These are phyloP conservation scores for Ascidia mentula DNA, from an alignment of 23 tunicate species.

Conservation along the genomic window DNA sequence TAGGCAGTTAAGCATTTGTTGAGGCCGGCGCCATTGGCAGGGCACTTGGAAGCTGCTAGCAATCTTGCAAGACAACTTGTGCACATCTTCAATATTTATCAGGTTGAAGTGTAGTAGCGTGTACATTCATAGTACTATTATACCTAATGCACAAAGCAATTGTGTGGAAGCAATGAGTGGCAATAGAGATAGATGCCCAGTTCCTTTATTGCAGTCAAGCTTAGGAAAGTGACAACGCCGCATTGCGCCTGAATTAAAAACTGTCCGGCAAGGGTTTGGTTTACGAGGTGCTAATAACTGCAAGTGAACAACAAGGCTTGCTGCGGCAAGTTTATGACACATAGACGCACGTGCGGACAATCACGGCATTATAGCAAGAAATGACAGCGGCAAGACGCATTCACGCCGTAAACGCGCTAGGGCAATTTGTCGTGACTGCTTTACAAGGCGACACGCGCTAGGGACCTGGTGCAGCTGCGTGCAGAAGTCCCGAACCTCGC, in stretches of 20 bases:
- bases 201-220: not conserved
- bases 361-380: too few relatives aligned
- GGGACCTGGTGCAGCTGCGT: not conserved
- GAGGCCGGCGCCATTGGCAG: not conserved
- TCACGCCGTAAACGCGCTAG: not conserved
- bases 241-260: not conserved
- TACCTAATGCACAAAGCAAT: not conserved
- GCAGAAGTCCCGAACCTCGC: not conserved
- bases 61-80: too few relatives aligned
- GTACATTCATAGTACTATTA: not conserved
- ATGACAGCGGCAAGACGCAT: not conserved
- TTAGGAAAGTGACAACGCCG: not conserved
- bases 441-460: not conserved
- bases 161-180: not conserved
- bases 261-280: not conserved
- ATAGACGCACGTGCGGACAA: not conserved
- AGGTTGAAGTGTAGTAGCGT: not conserved
- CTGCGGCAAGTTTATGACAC: not conserved
- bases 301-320: not conserved
- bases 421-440: constrained; percentile 4
- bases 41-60: not conserved
- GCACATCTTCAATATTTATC: too few relatives aligned
- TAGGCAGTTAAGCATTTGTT: not conserved
- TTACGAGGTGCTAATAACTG: not conserved
- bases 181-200: not conserved